Base-by-base conservation (phyloP, 1,140 invertebrate species). In the Thrips palmi region DNA sequence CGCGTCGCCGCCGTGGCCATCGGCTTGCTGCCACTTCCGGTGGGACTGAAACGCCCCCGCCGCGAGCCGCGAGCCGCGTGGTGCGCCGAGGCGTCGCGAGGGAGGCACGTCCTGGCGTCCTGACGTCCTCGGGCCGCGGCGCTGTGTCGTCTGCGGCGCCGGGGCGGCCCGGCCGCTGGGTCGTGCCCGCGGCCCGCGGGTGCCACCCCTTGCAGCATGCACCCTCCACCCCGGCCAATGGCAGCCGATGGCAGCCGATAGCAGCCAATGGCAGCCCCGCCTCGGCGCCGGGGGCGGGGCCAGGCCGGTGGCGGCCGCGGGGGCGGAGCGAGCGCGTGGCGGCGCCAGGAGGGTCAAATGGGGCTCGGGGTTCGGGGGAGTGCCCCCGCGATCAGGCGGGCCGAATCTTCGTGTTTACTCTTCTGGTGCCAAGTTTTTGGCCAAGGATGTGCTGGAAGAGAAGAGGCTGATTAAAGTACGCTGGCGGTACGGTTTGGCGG, bases 291-390 rank as follows among this genome's bases (percentile, higher is more conserved):
- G 39, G 45, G 32, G 4, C 48, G 40, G 12, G 43, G 39, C 42
- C 35, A 41, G 42, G 48, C 44, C 41, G 41, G 47, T 42, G 44
- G 46, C 43, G 48, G 31, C 21, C 39, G 45, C 39, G 45, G 41
- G 45, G 45, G 37, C 41, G 47, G 42, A 44, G 49, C 48, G 49
- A 45, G 47, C 45, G 45, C 42, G 14, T 20, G 37, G 37, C 25
- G 32, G 37, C 2, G 32, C 23, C 5, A 27, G 28, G 4, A 39
- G 37, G 15, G 37, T 30, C 3, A 39, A 27, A n/a, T 31, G 27
- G 32, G 37, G 32, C 28, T 39, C 32, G 27, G 28, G 27, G 4
- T 31, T 39, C 37, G n/a, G n/a, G n/a, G n/a, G n/a, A n/a, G n/a
- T n/a, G n/a, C n/a, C 38, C 17, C 30, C 40, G 40, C 39, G 44